A percentile compares a stretch with the other conserved stretches of the same genome.
phyloP scores from a whole-genome alignment of 2,888 invertebrate genomes.

The Ypsolopha scabrella region DNA sequence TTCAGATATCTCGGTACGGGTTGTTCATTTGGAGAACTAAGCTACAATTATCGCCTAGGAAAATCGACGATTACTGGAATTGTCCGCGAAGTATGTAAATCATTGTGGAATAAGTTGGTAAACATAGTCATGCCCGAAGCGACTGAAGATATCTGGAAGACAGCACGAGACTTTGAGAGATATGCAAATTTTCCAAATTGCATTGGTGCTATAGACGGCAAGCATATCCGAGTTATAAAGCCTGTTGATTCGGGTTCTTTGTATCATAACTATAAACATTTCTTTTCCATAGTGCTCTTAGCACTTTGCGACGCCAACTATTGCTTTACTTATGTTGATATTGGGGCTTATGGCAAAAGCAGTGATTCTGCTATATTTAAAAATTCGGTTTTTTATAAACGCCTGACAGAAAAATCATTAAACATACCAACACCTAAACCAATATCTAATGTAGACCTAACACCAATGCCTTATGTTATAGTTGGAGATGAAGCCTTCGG shows the following conservation, averaged over 20 bases:
- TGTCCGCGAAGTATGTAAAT: conserved; percentile 16
- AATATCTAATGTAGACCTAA: conserved; percentile 12
- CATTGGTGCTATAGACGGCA: no score
- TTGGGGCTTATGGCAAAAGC: conserved; percentile 16
- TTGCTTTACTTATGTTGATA: conserved; percentile 18
- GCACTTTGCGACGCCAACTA: conserved; percentile 20
- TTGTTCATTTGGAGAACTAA: conserved; percentile 17
- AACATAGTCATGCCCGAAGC: conserved; percentile 8
- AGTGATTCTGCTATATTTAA: conserved; percentile 14
- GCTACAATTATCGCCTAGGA: conserved; percentile 16
- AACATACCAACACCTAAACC: conserved; percentile 12
- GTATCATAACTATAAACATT: conserved; percentile 16
- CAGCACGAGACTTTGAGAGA: conserved; percentile 15
- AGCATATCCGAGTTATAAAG: neutral
- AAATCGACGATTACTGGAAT: conserved; percentile 20
- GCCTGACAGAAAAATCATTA: conserved; percentile 12
- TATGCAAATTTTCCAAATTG: conserved; percentile 19
- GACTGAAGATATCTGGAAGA: conserved; percentile 16
- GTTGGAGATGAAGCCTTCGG: conserved; percentile 22
- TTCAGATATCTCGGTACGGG: conserved; percentile 19
- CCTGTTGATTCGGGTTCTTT: conserved; percentile 13
- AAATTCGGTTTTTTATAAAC: conserved; percentile 14
- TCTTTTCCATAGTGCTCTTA: conserved; percentile 20
- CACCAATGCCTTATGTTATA: conserved; percentile 13
- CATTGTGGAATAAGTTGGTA: conserved; percentile 18